phyloP scores from a whole-genome alignment of 2,113 vertebrate species.

The Numenius arquata region DNA sequence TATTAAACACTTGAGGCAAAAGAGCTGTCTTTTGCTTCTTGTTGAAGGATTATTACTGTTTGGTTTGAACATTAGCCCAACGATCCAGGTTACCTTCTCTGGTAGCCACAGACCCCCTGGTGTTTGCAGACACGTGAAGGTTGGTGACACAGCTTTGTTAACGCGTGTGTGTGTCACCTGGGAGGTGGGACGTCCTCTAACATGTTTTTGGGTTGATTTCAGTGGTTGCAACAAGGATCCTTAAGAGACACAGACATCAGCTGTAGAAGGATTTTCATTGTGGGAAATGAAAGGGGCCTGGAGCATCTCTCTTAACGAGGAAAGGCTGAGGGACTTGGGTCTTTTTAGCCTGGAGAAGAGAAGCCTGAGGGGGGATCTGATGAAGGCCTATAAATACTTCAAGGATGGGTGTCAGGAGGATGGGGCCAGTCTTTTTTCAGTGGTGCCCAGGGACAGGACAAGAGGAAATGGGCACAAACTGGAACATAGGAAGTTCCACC shows the following conservation, averaged over 20 bases:
- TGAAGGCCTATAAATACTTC: too few relatives aligned
- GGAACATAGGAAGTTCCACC: too few relatives aligned
- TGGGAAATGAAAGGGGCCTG: not conserved
- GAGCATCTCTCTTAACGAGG: too few relatives aligned
- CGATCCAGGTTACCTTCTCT: not conserved
- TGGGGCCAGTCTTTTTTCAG: too few relatives aligned
- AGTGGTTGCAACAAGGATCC: not conserved
- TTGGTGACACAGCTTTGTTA: not conserved
- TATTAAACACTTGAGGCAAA: slow-evolving; percentile 10
- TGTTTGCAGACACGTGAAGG: not conserved
- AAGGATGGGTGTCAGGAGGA: too few relatives aligned
- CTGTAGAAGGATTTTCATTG: too few relatives aligned
- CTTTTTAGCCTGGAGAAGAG: too few relatives aligned
- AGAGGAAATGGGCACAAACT: too few relatives aligned
- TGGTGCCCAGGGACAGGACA: too few relatives aligned
- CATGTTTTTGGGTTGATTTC: not conserved
- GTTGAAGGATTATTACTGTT: not conserved
- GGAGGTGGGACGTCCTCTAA: accelerated
- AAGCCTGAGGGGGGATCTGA: too few relatives aligned
- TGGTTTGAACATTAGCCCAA: not conserved
- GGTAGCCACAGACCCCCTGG: not conserved
- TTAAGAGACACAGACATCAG: accelerated
- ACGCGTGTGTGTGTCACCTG: accelerated
- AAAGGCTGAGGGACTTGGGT: too few relatives aligned
- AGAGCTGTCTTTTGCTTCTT: not conserved